phyloP scores from a whole-genome alignment of 2,888 invertebrate genomes.

The Agrilus cyanescens region DNA sequence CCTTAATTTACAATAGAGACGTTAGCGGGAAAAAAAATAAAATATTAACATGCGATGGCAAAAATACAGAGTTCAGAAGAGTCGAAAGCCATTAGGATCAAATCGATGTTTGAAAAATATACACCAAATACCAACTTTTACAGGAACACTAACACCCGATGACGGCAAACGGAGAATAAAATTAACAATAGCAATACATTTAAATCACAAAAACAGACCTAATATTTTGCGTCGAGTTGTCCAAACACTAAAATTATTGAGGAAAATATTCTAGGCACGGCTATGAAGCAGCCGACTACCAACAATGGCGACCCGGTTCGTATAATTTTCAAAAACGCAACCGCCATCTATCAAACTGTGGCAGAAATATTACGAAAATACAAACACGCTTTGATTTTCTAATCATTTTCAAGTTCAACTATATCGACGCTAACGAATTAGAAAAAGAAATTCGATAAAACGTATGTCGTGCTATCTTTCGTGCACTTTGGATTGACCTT shows the following conservation, averaged over 20 bases:
- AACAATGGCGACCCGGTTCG: slow-evolving; percentile 38
- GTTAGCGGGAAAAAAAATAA: background rate
- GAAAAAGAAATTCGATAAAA: background rate
- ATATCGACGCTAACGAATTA: background rate
- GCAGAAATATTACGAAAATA: background rate
- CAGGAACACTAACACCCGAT: slow-evolving; percentile 6
- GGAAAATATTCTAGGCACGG: slow-evolving; percentile 29
- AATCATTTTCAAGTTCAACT: background rate
- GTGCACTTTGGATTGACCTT: too few species aligned
- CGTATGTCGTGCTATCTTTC: too few species aligned
- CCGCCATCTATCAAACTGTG: slow-evolving; percentile 28
- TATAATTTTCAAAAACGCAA: slow-evolving; percentile 25
- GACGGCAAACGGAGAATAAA: slow-evolving; percentile 1
- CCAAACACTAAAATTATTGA: slow-evolving; percentile 23
- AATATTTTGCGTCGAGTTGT: slow-evolving; percentile 8
- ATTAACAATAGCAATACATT: slow-evolving; percentile 13
- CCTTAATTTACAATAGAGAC: background rate
- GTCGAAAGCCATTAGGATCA: slow-evolving; percentile 27
- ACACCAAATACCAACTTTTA: slow-evolving; percentile 11
- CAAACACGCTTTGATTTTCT: background rate
- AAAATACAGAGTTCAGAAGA: slow-evolving; percentile 10
- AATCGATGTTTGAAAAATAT: slow-evolving; percentile 32
- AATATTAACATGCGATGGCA: slow-evolving; percentile 1
- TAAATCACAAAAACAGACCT: slow-evolving; percentile 24
- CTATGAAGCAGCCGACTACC: slow-evolving; percentile 32